Base-by-base conservation (phyloP, 2,113 vertebrate genomes). In the Leptodactylus fuscus region DNA sequence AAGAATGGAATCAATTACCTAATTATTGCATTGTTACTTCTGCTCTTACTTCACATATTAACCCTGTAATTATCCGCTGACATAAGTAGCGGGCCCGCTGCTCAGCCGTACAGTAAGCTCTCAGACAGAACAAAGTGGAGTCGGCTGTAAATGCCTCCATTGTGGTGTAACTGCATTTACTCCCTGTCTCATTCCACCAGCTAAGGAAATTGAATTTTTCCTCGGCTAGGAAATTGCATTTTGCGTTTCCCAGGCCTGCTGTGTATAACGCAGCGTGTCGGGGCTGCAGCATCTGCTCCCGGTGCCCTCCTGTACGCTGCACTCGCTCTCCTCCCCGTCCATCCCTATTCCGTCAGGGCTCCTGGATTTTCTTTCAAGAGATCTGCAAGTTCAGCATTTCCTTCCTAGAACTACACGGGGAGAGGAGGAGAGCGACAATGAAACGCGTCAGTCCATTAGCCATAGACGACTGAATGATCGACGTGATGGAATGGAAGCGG, bases 381-480 rank as follows among this genome's bases (percentile, higher is more conserved):
- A 77, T 58, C 76, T 79, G 76, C 76, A n/a, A 24, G 20, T 58
- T 79, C 76, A 79, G 76, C 76, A 38, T 53, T 60, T 79, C 51
- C 53, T 76, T 51, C 74, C 48, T 20, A 32, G 27, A 32, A 32
- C 27, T 7, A 65, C 9, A 29, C 7, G 32, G 60, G 24, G 60
- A 32, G 24, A 67, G 62, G 3, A 8, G 2, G 62, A 67, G 29
- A 36, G 6, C 4, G 2, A 38, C 16, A 38, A 38, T 10, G 32
- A 69, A 69, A 38, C 32, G 32, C 32, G 65, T 10, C 1, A 69
- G 65, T 36, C 32, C 65, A 36, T 69, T 38, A 69, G 62, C 29
- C 9, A 15, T 1, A n/a, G 15, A 22, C 5, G 27, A 4, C 51
- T n/a, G 20, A 22, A 55, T 18, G 9, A 60, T 12, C 2, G 8